Base-by-base conservation (phyloP, 1,140 invertebrate genomes). In the Cherax quadricarinatus region DNA sequence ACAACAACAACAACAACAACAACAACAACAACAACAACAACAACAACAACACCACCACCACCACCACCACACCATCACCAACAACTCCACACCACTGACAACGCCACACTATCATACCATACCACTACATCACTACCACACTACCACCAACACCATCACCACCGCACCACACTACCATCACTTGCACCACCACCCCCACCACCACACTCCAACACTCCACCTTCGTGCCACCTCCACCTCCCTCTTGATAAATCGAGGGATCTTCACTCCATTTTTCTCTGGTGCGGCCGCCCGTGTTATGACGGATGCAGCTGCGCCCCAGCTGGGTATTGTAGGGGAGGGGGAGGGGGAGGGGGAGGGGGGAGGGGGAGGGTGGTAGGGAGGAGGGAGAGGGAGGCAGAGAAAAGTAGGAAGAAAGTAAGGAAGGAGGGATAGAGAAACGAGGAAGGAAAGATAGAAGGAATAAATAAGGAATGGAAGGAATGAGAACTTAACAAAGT, bases 221-320 rank as follows among this genome's bases (percentile, higher is more conserved):
- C 30, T 41, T 41, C 30, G 30, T 41, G 30, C 30, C 24, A 16
- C 48, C 48, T 30, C 78, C 78, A 16, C 48, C 48, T 51, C 78
- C 78, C 30, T 24, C 70, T 87, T 87, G 85, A 87, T 87, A 87
- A 87, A 87, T 87, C 85, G 70, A 78, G 48, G 85, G 73, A 41
- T 79, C 85, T 78, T n/a, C 66, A 87, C 30, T 78, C 70, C 70
- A 87, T 87, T 87, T 87, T 87, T 87, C 85, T 79, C 70, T 14
- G 53, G 60, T 30, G 62, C 60, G 6, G 62, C 85, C 66, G 70
- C 62, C n/a, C 10, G 60, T 57, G 60, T 16, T 70, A 48, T 70
- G 30, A 73, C 60, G 49, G 70, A n/a, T 78, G 70, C 70, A 75
- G 30, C 14, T n/a, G 9, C 4, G 24, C 51, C 30, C 7, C 53